Conservation (phyloP, 2,888 invertebrate genomes). For the Cheiracanthium punctorium region DNA sequence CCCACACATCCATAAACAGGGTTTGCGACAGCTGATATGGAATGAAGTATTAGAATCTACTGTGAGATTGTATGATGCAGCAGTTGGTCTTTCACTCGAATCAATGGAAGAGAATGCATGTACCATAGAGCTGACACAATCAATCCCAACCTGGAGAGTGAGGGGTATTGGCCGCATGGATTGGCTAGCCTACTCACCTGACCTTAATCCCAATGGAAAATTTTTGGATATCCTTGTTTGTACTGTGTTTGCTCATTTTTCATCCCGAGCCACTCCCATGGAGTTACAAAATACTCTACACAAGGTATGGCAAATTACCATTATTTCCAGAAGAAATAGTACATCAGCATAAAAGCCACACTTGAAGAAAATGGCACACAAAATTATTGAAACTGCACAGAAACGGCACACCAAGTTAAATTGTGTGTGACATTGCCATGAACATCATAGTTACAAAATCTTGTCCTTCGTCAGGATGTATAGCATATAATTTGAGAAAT, state of each 20-base stretch:
- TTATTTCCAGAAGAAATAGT: too few species aligned
- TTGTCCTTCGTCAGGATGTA: too few species aligned
- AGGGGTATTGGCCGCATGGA: background rate
- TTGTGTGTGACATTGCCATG: too few species aligned
- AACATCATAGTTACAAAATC: too few species aligned
- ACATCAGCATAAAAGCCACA: too few species aligned
- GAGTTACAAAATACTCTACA: background rate
- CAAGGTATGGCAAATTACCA: background rate
- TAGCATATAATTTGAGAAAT: too few species aligned
- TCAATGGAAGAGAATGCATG: background rate
- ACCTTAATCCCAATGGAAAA: background rate
- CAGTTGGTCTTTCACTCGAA: background rate
- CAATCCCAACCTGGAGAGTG: background rate
- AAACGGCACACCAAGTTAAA: too few species aligned
- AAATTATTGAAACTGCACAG: too few species aligned
- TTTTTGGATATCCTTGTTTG: background rate
- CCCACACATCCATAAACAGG: background rate
- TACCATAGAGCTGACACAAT: too few species aligned
- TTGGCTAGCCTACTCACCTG: background rate
- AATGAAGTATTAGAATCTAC: background rate
- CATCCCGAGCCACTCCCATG: background rate
- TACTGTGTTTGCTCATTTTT: too few species aligned
- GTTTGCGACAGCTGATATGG: background rate
- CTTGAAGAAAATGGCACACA: too few species aligned
- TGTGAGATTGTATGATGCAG: background rate